These are phyloP conservation scores for Echiichthys vipera DNA, from an alignment of 2,797 vertebrate species.

Conservation along the genomic window DNA sequence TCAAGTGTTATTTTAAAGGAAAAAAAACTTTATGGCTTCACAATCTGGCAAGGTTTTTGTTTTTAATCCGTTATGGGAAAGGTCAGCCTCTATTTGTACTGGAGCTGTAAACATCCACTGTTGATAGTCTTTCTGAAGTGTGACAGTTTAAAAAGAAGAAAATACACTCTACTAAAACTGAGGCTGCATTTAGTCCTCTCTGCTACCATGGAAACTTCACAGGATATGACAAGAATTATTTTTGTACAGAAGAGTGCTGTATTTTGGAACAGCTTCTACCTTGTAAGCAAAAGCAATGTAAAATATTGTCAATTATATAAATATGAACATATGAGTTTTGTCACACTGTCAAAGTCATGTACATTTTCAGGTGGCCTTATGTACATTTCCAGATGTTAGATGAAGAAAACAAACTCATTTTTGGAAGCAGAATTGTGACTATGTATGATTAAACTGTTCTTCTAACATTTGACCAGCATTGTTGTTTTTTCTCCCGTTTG, in stretches of 20 bases:
- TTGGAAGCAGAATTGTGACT: constrained; percentile 99
- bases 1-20: constrained; percentile 92
- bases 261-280: constrained; percentile 97
- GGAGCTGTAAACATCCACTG: constrained; percentile 90
- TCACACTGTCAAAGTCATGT: constrained; percentile 99
- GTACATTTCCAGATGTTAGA: constrained; percentile 99
- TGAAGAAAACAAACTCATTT: constrained; percentile 88
- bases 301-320: constrained; percentile 99
- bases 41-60: constrained; percentile 86
- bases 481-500: constrained; percentile 7
- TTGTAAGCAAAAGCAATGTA: constrained; percentile 97
- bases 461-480: constrained; percentile 93
- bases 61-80: constrained; percentile 93
- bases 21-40: constrained; percentile 91
- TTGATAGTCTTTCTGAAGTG: constrained; percentile 90
- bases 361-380: constrained; percentile 99
- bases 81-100: constrained; percentile 94
- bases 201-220: constrained; percentile 91
- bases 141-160: constrained; percentile 78
- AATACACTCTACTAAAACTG: constrained; percentile 84
- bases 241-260: constrained; percentile 99
- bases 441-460: constrained; percentile 99
- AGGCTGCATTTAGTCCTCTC: constrained; percentile 85
- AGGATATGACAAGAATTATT: constrained; percentile 92
- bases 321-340: constrained; percentile 98